These are phyloP conservation scores for Trimorus sp. DNA, from an alignment of 2,888 invertebrate species.

Conservation along the genomic window DNA sequence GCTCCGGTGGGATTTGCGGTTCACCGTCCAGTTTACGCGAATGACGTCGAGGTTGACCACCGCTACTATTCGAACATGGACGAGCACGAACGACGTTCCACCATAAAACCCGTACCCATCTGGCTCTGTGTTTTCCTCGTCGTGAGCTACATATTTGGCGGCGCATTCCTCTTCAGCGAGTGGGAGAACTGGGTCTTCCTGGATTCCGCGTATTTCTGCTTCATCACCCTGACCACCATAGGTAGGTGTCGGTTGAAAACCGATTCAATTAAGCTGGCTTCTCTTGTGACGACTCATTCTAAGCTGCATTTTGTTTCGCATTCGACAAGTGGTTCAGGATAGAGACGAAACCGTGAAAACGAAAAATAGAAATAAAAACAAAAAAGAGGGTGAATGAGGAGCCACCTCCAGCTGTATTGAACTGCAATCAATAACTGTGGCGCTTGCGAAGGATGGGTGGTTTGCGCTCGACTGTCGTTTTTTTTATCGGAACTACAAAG, in stretches of 20 bases:
- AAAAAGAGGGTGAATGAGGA: no score
- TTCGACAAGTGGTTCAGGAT: no score
- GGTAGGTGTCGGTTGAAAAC: conserved; percentile 77
- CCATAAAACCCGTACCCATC: conserved; percentile 90
- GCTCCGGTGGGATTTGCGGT: conserved; percentile 87
- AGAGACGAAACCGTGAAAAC: no score
- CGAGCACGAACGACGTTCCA: conserved; percentile 78
- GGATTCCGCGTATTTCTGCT: conserved; percentile 96
- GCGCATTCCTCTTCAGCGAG: conserved; percentile 91
- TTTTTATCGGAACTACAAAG: no score
- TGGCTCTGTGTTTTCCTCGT: conserved; percentile 94
- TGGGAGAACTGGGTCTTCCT: conserved; percentile 94
- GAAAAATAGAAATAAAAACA: no score
- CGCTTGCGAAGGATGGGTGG: no score
- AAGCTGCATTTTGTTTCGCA: no score
- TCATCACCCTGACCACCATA: conserved; percentile 95
- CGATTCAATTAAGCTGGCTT: no score
- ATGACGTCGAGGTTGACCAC: conserved; percentile 85
- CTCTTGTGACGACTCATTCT: no score
- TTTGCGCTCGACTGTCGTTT: no score
- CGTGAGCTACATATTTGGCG: conserved; percentile 93
- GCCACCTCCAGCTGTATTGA: no score
- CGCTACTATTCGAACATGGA: conserved; percentile 83
- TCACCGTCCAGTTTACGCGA: conserved; percentile 84
- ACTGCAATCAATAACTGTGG: no score